phyloP scores from a whole-genome alignment of 2,888 invertebrate genomes.

The Folsomia candida region DNA sequence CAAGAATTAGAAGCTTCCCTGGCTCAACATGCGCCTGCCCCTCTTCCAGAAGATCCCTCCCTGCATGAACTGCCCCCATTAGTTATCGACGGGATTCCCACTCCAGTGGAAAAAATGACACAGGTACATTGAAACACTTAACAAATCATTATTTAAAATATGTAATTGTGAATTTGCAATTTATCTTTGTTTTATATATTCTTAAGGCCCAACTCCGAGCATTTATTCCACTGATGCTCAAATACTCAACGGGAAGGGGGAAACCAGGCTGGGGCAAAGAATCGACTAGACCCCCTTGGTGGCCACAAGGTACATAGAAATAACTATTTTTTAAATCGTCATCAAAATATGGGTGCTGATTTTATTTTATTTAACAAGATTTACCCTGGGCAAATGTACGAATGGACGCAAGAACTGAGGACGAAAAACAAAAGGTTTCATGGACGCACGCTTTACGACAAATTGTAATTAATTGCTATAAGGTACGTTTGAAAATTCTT shows the following conservation, averaged over 20 bases:
- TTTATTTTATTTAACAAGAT: no score
- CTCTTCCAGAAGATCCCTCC: slow-evolving; percentile 82
- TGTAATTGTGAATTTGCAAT: neutral
- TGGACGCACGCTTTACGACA: slow-evolving; percentile 96
- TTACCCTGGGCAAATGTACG: slow-evolving; percentile 97
- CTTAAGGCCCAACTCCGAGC: slow-evolving; percentile 87
- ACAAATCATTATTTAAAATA: neutral
- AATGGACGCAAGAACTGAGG: slow-evolving; percentile 93
- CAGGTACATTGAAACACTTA: neutral
- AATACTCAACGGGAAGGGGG: slow-evolving; percentile 90
- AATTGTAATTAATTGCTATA: slow-evolving; percentile 97
- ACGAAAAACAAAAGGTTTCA: slow-evolving; percentile 96
- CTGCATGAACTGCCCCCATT: slow-evolving; percentile 93
- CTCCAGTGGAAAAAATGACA: slow-evolving; percentile 98
- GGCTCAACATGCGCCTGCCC: slow-evolving; percentile 87
- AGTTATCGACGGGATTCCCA: slow-evolving; percentile 95
- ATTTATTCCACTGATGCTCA: slow-evolving; percentile 96
- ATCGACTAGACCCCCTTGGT: slow-evolving; percentile 93
- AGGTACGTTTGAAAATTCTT: no score
- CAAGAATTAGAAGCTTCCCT: slow-evolving; percentile 90
- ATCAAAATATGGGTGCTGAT: no score
- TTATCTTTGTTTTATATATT: neutral
- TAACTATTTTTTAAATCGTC: no score
- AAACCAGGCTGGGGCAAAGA: slow-evolving; percentile 98
- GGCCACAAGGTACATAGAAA: no score